Evolutionary conservation across 2,113 vertebrate genomes (phyloP).

Genomic region (Glaucidium brasilianum): DNA sequence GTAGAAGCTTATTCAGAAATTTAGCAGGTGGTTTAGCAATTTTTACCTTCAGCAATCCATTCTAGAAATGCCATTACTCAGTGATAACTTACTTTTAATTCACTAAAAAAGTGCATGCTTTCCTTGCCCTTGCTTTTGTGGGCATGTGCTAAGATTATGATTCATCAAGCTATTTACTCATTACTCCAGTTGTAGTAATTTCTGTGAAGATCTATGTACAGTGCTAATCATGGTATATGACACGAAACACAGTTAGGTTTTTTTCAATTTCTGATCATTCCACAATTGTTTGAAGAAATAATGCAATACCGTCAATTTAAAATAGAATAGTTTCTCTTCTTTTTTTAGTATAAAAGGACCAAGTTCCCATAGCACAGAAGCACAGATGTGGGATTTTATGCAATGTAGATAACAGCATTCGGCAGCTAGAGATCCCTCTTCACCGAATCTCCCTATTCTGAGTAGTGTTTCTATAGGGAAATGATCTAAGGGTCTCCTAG

Average conservation of each 20-base stretch:
- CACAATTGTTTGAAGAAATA: background rate
- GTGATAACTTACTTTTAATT: background rate
- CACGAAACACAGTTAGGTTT: background rate
- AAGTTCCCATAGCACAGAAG: slow-evolving; percentile 14
- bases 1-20: background rate
- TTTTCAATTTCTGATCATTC: background rate
- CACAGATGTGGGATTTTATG: slow-evolving; percentile 34
- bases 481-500: background rate
- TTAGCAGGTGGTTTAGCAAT: background rate
- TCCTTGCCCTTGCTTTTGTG: background rate
- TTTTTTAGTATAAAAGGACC: slow-evolving; percentile 2
- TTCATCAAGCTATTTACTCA: background rate
- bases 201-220: background rate
- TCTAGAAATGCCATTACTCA: background rate
- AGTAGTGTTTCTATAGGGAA: background rate
- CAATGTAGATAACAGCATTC: background rate
- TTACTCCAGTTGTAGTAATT: background rate
- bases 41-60: background rate
- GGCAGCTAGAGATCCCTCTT: background rate
- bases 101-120: background rate
- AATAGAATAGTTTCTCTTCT: background rate
- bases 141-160: background rate
- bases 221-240: background rate
- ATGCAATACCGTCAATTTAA: background rate
- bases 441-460: background rate